These are phyloP conservation scores for Gryllus bimaculatus DNA, from an alignment of 1,140 invertebrate genomes.

Conservation along the genomic window DNA sequence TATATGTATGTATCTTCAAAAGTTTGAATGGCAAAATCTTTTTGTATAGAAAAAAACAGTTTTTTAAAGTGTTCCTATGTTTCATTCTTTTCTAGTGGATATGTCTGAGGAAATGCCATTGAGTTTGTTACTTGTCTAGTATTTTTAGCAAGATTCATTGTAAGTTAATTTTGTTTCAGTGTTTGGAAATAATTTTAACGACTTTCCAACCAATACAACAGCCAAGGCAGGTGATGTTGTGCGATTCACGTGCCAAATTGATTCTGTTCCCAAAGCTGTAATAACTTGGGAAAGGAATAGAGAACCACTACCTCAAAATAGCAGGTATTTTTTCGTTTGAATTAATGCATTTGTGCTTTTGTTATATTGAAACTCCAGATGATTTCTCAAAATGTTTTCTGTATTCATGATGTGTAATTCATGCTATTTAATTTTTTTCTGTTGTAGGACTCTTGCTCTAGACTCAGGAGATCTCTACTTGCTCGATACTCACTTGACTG, in stretches of 20 bases:
- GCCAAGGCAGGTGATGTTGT: slow-evolving; percentile 39
- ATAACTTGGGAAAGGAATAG: slow-evolving; percentile 44
- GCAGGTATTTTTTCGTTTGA: slow-evolving; percentile 17
- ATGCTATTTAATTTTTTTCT: neutral
- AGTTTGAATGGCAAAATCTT: too few species aligned
- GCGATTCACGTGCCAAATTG: slow-evolving; percentile 43
- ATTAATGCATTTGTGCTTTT: too few species aligned
- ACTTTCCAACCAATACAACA: slow-evolving; percentile 36
- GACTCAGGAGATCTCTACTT: slow-evolving; percentile 49
- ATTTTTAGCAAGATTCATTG: too few species aligned
- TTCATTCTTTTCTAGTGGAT: too few species aligned
- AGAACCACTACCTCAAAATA: slow-evolving; percentile 34
- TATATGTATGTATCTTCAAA: too few species aligned
- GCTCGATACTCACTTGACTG: slow-evolving; percentile 39
- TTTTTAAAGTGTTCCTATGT: too few species aligned
- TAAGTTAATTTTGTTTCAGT: slow-evolving; percentile 30
- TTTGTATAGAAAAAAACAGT: too few species aligned
- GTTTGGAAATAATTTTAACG: slow-evolving; percentile 38
- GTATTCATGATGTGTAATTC: too few species aligned
- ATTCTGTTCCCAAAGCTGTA: slow-evolving; percentile 41
- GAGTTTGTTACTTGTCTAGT: too few species aligned
- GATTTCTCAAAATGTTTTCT: too few species aligned
- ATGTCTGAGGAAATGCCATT: too few species aligned
- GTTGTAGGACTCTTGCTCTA: slow-evolving; percentile 39
- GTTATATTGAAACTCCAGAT: too few species aligned